phyloP scores from a whole-genome alignment of 1,140 invertebrate species.

The Pentalonia nigronervosa region DNA sequence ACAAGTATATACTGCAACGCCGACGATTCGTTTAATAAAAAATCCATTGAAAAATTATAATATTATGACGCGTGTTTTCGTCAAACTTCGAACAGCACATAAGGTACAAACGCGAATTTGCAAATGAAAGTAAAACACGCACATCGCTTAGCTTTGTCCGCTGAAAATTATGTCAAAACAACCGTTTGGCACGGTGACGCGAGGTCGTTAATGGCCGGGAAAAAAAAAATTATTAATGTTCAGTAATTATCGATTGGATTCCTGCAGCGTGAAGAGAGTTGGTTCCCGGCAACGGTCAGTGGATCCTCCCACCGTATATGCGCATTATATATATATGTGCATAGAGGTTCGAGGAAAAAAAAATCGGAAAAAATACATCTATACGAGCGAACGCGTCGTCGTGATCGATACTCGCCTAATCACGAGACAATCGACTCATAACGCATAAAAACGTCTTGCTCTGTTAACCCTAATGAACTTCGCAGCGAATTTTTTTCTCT shows the following conservation, averaged over 20 bases:
- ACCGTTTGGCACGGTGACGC: slow-evolving; percentile 5
- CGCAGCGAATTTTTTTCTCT: not conserved
- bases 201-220: not conserved
- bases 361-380: slow-evolving; percentile 22
- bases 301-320: slow-evolving; percentile 47
- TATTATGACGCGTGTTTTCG: too few relatives aligned
- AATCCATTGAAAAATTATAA: too few relatives aligned
- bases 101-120: not conserved
- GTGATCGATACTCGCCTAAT: slow-evolving; percentile 56
- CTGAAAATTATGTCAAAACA: slow-evolving; percentile 1
- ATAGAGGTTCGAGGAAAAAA: slow-evolving; percentile 18
- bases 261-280: slow-evolving; percentile 50
- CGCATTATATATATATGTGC: too few relatives aligned
- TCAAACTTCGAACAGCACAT: too few relatives aligned
- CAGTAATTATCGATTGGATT: slow-evolving; percentile 55
- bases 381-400: slow-evolving; percentile 27
- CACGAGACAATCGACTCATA: slow-evolving; percentile 57
- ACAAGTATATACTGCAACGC: too few relatives aligned
- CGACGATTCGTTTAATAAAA: too few relatives aligned
- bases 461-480: slow-evolving; percentile 57
- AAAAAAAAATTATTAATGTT: not conserved
- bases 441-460: slow-evolving; percentile 54
- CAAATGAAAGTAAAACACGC: not conserved
- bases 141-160: not conserved
- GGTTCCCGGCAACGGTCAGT: slow-evolving; percentile 52